phyloP scores from a whole-genome alignment of 2,797 vertebrate genomes.

The Diplodus sargus region DNA sequence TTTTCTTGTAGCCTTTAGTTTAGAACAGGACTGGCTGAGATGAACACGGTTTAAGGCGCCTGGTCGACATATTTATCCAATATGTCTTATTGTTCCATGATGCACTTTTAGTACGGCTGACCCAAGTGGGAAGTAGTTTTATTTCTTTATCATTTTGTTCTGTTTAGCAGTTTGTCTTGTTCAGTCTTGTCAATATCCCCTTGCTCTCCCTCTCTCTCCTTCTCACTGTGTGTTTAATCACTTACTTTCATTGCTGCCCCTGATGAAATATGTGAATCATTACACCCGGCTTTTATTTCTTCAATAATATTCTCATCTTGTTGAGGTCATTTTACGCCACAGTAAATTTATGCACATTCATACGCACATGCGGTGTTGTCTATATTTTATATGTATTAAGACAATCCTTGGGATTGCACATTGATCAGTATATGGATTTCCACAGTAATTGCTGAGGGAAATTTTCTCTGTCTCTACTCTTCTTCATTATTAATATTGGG shows the following conservation, averaged over 20 bases:
- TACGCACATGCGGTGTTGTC: slow-evolving; percentile 69
- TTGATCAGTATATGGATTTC: slow-evolving; percentile 89
- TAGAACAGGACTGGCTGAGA: slow-evolving; percentile 38
- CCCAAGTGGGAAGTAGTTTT: slow-evolving; percentile 70
- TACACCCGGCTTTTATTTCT: slow-evolving; percentile 80
- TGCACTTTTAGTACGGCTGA: slow-evolving; percentile 64
- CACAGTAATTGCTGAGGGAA: slow-evolving; percentile 86
- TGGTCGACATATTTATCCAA: slow-evolving; percentile 65
- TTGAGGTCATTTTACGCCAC: slow-evolving; percentile 81
- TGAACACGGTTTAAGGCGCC: slow-evolving; percentile 48
- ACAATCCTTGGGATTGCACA: slow-evolving; percentile 88
- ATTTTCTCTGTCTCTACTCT: slow-evolving; percentile 81
- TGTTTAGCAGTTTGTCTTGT: slow-evolving; percentile 73
- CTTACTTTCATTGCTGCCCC: slow-evolving; percentile 71
- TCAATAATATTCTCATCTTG: slow-evolving; percentile 82
- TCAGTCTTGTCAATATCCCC: slow-evolving; percentile 69
- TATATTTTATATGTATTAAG: slow-evolving; percentile 87
- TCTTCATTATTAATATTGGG: slow-evolving; percentile 88
- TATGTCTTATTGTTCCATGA: slow-evolving; percentile 67
- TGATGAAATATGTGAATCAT: slow-evolving; percentile 86
- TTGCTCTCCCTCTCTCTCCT: slow-evolving; percentile 33
- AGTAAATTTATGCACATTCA: slow-evolving; percentile 77
- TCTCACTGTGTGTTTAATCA: slow-evolving; percentile 70
- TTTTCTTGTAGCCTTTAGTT: slow-evolving; percentile 57
- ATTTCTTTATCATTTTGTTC: slow-evolving; percentile 75